Conservation (phyloP, 1,140 invertebrate genomes). For the Halotydeus destructor region DNA sequence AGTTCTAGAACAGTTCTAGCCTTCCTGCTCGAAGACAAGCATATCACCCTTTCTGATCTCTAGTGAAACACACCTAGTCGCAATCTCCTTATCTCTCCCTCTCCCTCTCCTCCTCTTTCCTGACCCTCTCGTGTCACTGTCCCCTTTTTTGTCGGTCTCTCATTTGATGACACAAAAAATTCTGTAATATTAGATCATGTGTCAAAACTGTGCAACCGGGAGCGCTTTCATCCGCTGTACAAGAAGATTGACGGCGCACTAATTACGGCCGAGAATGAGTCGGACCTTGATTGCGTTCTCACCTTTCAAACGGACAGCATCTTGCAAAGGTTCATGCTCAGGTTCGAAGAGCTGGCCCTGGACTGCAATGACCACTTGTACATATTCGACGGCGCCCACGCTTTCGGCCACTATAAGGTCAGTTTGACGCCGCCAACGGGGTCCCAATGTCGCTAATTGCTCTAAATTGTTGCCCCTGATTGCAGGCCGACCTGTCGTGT, state of each 20-base stretch:
- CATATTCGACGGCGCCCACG: constrained; percentile 75
- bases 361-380: constrained; percentile 83
- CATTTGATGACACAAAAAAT: neutral
- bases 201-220: constrained; percentile 17
- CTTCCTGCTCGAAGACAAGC: neutral
- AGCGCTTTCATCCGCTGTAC: constrained; percentile 33
- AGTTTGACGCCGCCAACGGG: constrained; percentile 8
- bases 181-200: constrained; percentile 15
- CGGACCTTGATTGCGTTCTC: constrained; percentile 67
- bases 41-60: neutral
- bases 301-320: constrained; percentile 84
- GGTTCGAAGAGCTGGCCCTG: constrained; percentile 53
- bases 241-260: constrained; percentile 74
- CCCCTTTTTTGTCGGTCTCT: neutral
- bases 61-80: neutral
- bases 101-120: neutral
- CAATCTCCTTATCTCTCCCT: neutral
- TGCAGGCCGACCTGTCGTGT: constrained; percentile 66
- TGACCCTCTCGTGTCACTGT: neutral
- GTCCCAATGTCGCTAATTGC: neutral
- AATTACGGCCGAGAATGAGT: constrained; percentile 61
- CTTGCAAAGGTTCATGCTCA: constrained; percentile 72
- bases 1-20: neutral
- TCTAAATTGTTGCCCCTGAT: neutral
- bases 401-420: constrained; percentile 63